Percentiles rank a stretch among this genome's conserved stretches.
phyloP scores from a whole-genome alignment of 2,888 invertebrate species.

The Aporophyla nigra region DNA sequence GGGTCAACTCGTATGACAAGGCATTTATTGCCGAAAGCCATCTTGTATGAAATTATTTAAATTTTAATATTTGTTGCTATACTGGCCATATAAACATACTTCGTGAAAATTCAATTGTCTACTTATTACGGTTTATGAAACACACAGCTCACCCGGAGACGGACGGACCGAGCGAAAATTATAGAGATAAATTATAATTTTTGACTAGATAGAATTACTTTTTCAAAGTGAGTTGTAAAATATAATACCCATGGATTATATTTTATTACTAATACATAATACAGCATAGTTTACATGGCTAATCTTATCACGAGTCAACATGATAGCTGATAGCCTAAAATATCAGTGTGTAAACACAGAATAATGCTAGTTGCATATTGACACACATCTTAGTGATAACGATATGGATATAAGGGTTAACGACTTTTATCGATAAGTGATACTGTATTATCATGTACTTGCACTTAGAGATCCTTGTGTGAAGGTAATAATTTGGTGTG shows the following conservation, averaged over 20 bases:
- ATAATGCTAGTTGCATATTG: constrained; percentile 58
- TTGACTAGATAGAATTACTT: not conserved
- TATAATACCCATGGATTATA: not conserved
- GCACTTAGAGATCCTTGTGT: constrained; percentile 4
- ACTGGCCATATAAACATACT: too few relatives aligned
- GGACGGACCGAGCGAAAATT: too few relatives aligned
- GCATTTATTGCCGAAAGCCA: too few relatives aligned
- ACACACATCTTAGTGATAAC: constrained; percentile 64
- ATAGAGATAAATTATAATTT: not conserved
- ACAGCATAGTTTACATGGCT: constrained; percentile 29
- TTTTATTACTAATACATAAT: constrained; percentile 28
- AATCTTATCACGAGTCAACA: constrained; percentile 52
- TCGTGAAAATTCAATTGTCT: too few relatives aligned
- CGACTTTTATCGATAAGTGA: constrained; percentile 56
- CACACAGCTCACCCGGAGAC: too few relatives aligned
- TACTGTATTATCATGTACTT: constrained; percentile 14
- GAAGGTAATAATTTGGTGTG: constrained; percentile 6
- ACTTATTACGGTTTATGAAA: too few relatives aligned
- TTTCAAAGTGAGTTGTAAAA: not conserved
- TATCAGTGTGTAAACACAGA: constrained; percentile 27
- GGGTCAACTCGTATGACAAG: too few relatives aligned
- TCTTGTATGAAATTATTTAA: too few relatives aligned
- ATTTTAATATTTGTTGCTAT: too few relatives aligned
- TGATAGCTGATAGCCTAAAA: constrained; percentile 41
- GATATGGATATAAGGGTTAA: constrained; percentile 51